These are phyloP conservation scores for Drosophila heteroneura DNA, from an alignment of 2,888 invertebrate genomes.

Conservation along the genomic window DNA sequence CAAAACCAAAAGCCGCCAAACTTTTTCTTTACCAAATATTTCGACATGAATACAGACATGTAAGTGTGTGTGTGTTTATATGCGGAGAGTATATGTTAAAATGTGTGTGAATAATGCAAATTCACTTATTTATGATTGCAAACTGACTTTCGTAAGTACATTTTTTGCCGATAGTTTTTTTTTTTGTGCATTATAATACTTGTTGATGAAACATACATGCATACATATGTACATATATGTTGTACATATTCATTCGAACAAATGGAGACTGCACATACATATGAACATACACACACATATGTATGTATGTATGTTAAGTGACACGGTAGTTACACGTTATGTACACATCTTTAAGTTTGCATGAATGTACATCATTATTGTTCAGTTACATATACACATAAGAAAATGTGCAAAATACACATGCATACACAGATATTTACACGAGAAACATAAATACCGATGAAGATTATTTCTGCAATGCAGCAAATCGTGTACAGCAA, in stretches of 20 bases:
- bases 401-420: slow-evolving; percentile 27
- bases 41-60: slow-evolving; percentile 10
- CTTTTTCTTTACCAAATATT: slow-evolving; percentile 5
- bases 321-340: neutral
- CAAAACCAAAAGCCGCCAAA: slow-evolving; percentile 9
- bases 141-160: neutral
- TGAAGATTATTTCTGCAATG: slow-evolving; percentile 1
- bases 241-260: slow-evolving; percentile 17
- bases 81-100: slow-evolving; percentile 1
- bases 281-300: neutral
- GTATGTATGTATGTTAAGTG: neutral
- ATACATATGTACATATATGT: slow-evolving; percentile 19
- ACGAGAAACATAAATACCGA: slow-evolving; percentile 27
- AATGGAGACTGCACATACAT: slow-evolving; percentile 16
- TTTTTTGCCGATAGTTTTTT: slow-evolving; percentile 2
- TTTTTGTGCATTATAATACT: slow-evolving; percentile 29
- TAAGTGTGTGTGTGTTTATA: slow-evolving; percentile 2
- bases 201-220: slow-evolving; percentile 48
- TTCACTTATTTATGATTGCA: slow-evolving; percentile 3
- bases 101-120: slow-evolving; percentile 3
- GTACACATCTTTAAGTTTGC: slow-evolving; percentile 16
- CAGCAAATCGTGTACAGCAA: neutral
- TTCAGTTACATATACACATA: slow-evolving; percentile 27
- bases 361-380: slow-evolving; percentile 19
- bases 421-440: slow-evolving; percentile 27